A percentile compares a stretch with the other conserved stretches of the same genome.
Evolutionary conservation across 1,140 invertebrate species (phyloP).

Genomic region (Hypsibius dujardini): DNA sequence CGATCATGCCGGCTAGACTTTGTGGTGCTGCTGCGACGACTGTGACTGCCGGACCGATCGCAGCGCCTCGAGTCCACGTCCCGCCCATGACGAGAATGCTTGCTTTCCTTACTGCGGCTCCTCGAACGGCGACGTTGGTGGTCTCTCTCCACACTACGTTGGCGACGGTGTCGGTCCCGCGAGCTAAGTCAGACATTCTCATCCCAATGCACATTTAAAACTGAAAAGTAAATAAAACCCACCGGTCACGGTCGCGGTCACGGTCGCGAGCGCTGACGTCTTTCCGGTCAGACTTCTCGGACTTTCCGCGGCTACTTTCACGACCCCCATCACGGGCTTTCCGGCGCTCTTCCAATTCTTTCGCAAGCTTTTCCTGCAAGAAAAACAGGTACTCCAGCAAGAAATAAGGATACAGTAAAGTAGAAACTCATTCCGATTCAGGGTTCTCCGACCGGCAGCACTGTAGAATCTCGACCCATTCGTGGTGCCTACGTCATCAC

Average conservation of each 20-base stretch:
- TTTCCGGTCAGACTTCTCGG: conserved; percentile 16
- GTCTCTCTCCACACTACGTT: background rate
- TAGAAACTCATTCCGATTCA: too few species aligned
- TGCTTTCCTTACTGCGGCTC: background rate
- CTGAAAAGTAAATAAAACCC: too few species aligned
- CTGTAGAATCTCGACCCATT: too few species aligned
- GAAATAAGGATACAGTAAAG: too few species aligned
- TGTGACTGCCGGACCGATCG: background rate
- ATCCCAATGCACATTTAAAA: background rate
- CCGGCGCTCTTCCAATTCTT: conserved; percentile 30
- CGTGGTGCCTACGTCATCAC: too few species aligned
- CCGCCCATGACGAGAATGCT: too few species aligned
- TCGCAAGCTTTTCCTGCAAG: conserved; percentile 23
- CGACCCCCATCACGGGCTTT: conserved; percentile 18
- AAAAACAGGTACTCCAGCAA: conserved; percentile 12
- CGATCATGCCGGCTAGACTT: too few species aligned
- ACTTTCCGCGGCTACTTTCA: conserved; percentile 26
- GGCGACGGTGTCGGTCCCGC: background rate
- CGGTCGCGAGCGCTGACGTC: background rate
- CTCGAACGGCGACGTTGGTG: background rate
- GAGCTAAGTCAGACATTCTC: background rate
- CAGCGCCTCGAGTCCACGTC: background rate
- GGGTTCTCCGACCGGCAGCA: too few species aligned
- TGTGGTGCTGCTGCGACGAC: too few species aligned
- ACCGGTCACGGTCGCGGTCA: conserved; percentile 18